A percentile compares a stretch with the other conserved stretches of the same genome.
phyloP scores from a whole-genome alignment of 2,797 vertebrate species.

The Acrocephalus scirpaceus region DNA sequence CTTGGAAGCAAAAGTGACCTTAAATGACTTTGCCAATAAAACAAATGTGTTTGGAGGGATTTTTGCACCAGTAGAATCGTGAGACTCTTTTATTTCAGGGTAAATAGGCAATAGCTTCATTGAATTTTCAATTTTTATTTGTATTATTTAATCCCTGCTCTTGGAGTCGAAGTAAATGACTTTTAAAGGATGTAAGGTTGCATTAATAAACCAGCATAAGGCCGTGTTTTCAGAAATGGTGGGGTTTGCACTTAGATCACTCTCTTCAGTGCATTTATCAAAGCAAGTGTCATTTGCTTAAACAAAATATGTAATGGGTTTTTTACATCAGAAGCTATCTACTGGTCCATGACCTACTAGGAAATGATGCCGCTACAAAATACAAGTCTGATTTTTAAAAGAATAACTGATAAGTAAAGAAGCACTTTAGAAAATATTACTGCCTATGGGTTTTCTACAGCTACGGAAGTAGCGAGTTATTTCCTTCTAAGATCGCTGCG shows the following conservation, averaged over 20 bases:
- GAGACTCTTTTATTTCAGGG: slow-evolving; percentile 76
- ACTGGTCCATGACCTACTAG: slow-evolving; percentile 4
- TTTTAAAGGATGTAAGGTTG: slow-evolving; percentile 75
- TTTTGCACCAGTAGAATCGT: slow-evolving; percentile 72
- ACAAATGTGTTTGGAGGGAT: slow-evolving; percentile 73
- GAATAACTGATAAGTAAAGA: slow-evolving; percentile 39
- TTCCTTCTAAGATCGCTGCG: not conserved
- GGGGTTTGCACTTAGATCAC: slow-evolving; percentile 23
- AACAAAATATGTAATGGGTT: not conserved
- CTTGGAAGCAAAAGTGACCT: slow-evolving; percentile 80
- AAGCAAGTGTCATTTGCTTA: slow-evolving; percentile 32
- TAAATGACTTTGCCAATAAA: slow-evolving; percentile 79
- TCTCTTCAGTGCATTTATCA: slow-evolving; percentile 23
- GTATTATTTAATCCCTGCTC: slow-evolving; percentile 77
- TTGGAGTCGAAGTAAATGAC: slow-evolving; percentile 75
- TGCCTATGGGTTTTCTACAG: slow-evolving; percentile 53
- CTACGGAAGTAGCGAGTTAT: not conserved
- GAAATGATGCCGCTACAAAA: not conserved
- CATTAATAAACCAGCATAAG: slow-evolving; percentile 72
- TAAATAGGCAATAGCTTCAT: slow-evolving; percentile 77
- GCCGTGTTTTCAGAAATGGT: slow-evolving; percentile 49
- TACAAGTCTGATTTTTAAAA: not conserved
- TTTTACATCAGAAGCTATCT: slow-evolving; percentile 64
- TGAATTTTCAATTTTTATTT: slow-evolving; percentile 71
- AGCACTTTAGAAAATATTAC: slow-evolving; percentile 67